phyloP scores from a whole-genome alignment of 2,113 vertebrate genomes.

The Ciconia stormi region DNA sequence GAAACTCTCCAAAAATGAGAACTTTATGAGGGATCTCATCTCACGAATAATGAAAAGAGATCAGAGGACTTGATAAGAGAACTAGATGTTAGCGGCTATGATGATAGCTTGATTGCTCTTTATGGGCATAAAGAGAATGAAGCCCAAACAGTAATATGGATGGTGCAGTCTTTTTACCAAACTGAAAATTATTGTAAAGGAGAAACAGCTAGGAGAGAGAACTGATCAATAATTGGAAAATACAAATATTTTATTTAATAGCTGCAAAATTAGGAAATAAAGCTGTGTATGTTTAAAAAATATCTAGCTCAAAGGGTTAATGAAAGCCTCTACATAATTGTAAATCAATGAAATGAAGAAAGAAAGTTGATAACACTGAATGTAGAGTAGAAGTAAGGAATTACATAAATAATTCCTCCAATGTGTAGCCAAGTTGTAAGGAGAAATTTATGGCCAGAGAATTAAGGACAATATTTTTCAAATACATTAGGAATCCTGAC shows the following conservation, averaged over 20 bases:
- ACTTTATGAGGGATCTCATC: neutral
- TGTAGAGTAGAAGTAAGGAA: neutral
- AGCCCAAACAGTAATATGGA: neutral
- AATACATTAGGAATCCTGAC: neutral
- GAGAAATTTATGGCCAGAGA: slow-evolving; percentile 21
- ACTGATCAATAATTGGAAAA: neutral
- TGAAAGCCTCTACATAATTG: neutral
- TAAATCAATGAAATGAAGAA: neutral
- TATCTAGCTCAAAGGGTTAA: neutral
- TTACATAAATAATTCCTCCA: neutral
- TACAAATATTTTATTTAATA: neutral
- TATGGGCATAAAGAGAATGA: neutral
- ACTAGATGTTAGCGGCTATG: neutral
- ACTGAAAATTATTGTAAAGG: neutral
- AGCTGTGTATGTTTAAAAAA: neutral
- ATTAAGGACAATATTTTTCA: slow-evolving; percentile 40
- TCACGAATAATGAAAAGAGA: neutral
- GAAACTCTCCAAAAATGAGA: neutral
- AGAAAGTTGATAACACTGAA: neutral
- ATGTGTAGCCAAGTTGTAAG: neutral
- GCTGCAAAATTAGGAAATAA: neutral
- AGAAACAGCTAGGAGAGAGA: neutral
- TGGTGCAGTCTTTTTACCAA: neutral
- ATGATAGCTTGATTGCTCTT: neutral
- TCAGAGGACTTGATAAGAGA: neutral